A percentile compares a stretch with the other conserved stretches of the same genome.
phyloP scores from a whole-genome alignment of 2,113 vertebrate genomes.

The Rynchops niger region DNA sequence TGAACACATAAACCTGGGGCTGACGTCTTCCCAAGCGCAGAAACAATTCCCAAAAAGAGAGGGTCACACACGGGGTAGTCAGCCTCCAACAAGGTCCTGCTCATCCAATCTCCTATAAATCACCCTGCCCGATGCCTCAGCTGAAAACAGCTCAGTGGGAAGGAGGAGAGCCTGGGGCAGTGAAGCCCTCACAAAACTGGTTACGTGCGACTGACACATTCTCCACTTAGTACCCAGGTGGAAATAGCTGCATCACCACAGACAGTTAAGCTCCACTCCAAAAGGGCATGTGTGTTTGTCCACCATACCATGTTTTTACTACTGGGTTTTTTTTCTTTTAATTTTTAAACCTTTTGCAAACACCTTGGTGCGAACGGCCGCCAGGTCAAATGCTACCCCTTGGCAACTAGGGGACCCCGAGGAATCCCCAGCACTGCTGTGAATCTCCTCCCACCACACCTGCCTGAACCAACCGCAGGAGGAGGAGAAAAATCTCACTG shows the following conservation, averaged over 20 bases:
- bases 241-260: not conserved
- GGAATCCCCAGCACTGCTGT: accelerated
- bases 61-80: accelerated
- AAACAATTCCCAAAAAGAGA: not conserved
- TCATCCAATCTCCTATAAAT: not conserved
- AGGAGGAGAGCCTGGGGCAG: accelerated
- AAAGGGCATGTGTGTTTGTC: accelerated
- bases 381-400: not conserved
- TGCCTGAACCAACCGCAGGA: accelerated
- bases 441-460: not conserved
- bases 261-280: not conserved
- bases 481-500: too few species aligned
- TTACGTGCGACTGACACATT: accelerated
- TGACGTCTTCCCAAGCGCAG: not conserved
- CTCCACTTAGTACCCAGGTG: accelerated
- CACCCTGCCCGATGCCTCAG: not conserved
- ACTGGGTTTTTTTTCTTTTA: accelerated
- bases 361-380: accelerated
- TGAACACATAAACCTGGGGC: not conserved
- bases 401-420: accelerated
- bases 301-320: accelerated
- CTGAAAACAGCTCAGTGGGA: not conserved
- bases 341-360: not conserved
- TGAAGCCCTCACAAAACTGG: accelerated
- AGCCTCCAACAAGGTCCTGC: not conserved